Percentiles rank a stretch among this genome's conserved stretches.
Conservation (phyloP, 2,797 vertebrate genomes). For the Lutra lutra region DNA sequence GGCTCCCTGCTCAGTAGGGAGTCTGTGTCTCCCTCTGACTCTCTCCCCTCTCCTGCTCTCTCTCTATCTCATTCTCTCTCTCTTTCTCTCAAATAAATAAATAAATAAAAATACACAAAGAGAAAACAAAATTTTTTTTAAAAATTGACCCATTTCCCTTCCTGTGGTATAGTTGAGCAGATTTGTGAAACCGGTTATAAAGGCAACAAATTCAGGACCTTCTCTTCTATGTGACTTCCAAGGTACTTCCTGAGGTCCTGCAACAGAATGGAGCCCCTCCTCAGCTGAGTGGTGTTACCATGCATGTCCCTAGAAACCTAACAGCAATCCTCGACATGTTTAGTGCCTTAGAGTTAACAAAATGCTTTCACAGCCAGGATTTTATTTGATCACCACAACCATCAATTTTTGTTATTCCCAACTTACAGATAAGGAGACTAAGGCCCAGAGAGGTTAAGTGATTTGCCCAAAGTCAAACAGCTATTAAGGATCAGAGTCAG, state of each 20-base stretch:
- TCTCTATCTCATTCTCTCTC: no score
- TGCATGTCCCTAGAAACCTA: neutral
- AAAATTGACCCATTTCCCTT: neutral
- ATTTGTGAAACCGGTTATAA: neutral
- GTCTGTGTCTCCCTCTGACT: no score
- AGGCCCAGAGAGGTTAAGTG: conserved; percentile 69
- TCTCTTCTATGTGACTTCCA: conserved; percentile 24
- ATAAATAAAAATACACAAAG: no score
- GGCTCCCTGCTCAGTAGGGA: no score
- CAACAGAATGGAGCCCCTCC: neutral
- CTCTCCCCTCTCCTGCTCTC: no score
- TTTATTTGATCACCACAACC: conserved; percentile 42
- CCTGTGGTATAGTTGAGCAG: neutral
- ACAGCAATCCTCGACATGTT: conserved; percentile 20
- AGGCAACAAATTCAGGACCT: neutral
- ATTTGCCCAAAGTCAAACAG: conserved; percentile 70
- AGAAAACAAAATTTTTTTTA: no score
- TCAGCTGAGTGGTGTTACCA: neutral
- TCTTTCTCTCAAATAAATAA: no score
- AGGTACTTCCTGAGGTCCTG: neutral
- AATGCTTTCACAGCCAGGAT: conserved; percentile 38
- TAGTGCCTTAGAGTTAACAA: conserved; percentile 20
- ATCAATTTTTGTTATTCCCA: conserved; percentile 59
- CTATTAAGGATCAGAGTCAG: conserved; percentile 44
- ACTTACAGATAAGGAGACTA: conserved; percentile 66